phyloP scores from a whole-genome alignment of 2,113 vertebrate species.

The Gopherus evgoodei region DNA sequence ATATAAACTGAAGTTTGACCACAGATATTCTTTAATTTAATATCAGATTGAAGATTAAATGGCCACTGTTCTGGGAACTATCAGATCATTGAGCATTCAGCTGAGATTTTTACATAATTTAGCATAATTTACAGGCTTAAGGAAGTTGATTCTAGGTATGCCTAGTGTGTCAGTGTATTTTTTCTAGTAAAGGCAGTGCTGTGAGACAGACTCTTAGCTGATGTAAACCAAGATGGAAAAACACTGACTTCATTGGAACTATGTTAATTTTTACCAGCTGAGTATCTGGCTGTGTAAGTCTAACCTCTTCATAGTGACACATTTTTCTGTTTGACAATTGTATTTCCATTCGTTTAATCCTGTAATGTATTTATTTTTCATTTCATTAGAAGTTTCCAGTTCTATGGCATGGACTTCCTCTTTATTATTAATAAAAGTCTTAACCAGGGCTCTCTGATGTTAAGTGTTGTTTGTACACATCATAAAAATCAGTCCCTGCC shows the following conservation, averaged over 20 bases:
- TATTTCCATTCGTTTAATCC: background rate
- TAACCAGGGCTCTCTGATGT: background rate
- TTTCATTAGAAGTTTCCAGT: no score
- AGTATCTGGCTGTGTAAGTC: background rate
- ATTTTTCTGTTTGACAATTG: background rate
- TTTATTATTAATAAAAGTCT: rapidly evolving
- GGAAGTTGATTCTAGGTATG: background rate
- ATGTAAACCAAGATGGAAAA: background rate
- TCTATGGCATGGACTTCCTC: background rate
- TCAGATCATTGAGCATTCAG: background rate
- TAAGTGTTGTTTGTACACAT: background rate
- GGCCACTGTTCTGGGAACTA: background rate
- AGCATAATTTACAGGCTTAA: background rate
- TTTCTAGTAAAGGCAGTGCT: background rate
- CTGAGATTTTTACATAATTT: background rate
- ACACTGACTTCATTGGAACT: background rate
- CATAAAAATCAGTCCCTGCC: no score
- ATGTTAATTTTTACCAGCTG: background rate
- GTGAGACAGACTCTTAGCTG: background rate
- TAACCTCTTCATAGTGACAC: background rate
- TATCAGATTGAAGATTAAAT: constrained; percentile 13
- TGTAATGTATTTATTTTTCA: background rate
- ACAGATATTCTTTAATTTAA: constrained; percentile 14
- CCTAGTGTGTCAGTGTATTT: background rate
- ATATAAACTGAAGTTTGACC: constrained; percentile 2